Evolutionary conservation across 2,797 vertebrate species (phyloP).

Genomic region (Vultur gryphus): DNA sequence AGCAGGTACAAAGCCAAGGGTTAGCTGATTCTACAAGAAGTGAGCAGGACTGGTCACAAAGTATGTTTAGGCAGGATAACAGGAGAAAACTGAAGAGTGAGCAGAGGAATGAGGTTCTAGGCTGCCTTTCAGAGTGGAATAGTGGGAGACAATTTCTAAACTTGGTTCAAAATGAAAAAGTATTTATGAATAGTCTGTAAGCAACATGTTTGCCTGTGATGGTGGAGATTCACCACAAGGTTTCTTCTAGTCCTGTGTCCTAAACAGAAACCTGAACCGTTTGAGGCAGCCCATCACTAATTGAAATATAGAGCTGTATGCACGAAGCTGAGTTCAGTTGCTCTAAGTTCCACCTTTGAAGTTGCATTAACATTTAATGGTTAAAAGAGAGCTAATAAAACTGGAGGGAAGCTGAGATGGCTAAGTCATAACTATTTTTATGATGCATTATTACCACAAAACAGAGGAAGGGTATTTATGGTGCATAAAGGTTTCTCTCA

Average conservation of each 20-base stretch:
- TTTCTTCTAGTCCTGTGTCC: background rate
- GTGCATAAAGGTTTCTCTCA: background rate
- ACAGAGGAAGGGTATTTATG: background rate
- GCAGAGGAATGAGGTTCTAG: background rate
- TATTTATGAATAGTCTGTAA: background rate
- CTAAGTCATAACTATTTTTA: constrained; percentile 32
- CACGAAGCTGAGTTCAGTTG: constrained; percentile 13
- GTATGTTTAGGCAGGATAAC: background rate
- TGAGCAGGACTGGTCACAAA: background rate
- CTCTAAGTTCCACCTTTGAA: constrained; percentile 43
- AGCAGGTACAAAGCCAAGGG: background rate
- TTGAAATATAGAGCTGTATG: background rate
- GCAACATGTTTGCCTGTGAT: background rate
- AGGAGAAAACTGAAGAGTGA: background rate
- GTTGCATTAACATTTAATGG: background rate
- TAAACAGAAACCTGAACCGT: constrained; percentile 25
- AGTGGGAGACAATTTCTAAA: background rate
- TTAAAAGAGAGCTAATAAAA: constrained; percentile 40
- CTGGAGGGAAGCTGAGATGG: background rate
- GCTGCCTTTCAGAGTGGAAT: background rate
- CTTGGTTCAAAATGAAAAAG: background rate
- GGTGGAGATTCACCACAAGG: background rate
- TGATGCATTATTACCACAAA: background rate
- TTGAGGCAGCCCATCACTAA: constrained; percentile 24
- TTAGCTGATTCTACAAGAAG: background rate